Evolutionary conservation across 2,113 vertebrate genomes (phyloP).

Genomic region (Daboia siamensis): DNA sequence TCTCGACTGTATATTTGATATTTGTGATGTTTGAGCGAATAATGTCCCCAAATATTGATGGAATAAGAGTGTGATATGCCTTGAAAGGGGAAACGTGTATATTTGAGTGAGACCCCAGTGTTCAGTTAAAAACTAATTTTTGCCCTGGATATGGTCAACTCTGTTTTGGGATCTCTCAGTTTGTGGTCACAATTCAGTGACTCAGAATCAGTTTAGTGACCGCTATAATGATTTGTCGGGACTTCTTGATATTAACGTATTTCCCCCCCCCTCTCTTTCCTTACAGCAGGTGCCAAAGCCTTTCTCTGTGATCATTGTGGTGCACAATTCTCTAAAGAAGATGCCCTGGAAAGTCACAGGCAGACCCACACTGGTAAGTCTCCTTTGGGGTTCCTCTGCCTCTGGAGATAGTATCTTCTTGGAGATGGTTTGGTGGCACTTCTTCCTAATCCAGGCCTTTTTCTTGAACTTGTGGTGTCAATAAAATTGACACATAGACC

Average conservation of each 20-base stretch:
- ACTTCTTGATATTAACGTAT: too few species aligned
- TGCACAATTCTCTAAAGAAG: slow-evolving; percentile 94
- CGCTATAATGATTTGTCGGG: not conserved
- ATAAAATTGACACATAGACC: too few species aligned
- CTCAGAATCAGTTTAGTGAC: not conserved
- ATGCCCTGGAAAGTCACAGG: slow-evolving; percentile 91
- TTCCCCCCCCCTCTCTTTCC: not conserved
- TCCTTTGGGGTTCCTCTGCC: too few species aligned
- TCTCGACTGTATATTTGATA: not conserved
- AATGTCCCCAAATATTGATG: not conserved
- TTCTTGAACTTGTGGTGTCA: not conserved
- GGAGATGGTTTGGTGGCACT: not conserved
- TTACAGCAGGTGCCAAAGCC: slow-evolving; percentile 92
- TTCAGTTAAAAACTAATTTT: not conserved
- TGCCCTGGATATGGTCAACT: too few species aligned
- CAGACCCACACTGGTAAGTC: slow-evolving; percentile 91
- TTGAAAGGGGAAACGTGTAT: not conserved
- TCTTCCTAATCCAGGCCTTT: not conserved
- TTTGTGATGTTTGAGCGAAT: not conserved
- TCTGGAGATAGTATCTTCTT: accelerated
- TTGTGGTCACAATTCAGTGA: not conserved
- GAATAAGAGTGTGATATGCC: not conserved
- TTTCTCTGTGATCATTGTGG: slow-evolving; percentile 97
- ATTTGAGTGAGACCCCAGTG: not conserved
- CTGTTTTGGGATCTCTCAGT: not conserved